Evolutionary conservation across 2,888 invertebrate species (phyloP).

Genomic region (Aphidoletes aphidimyza): DNA sequence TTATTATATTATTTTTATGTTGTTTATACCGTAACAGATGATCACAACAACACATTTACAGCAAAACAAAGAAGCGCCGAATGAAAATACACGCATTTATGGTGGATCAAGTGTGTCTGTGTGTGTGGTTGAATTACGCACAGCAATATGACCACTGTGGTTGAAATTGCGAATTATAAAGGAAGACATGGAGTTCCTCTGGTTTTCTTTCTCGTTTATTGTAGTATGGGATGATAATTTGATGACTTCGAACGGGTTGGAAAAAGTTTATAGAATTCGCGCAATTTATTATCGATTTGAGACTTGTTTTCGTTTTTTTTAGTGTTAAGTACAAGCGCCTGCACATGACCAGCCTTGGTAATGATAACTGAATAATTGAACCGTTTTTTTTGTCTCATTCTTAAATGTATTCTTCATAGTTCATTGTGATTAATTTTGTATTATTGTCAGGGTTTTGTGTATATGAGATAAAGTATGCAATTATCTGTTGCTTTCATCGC

Average conservation of each 20-base stretch:
- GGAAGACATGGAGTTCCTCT: not conserved
- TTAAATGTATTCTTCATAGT: not conserved
- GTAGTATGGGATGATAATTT: not conserved
- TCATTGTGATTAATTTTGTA: slow-evolving; percentile 18
- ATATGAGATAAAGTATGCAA: not conserved
- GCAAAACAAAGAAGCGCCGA: slow-evolving; percentile 50
- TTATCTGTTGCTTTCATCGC: not conserved
- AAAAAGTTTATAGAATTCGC: slow-evolving; percentile 2
- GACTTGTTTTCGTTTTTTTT: not conserved
- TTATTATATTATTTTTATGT: slow-evolving; percentile 7
- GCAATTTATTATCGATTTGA: slow-evolving; percentile 9
- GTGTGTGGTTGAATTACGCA: slow-evolving; percentile 3
- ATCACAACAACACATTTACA: slow-evolving; percentile 45
- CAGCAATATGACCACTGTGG: not conserved
- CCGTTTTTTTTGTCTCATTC: too few species aligned
- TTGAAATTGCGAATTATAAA: not conserved
- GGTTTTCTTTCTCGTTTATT: not conserved
- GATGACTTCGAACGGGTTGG: not conserved
- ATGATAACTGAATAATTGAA: not conserved
- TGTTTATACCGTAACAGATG: slow-evolving; percentile 51
- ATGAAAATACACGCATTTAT: not conserved
- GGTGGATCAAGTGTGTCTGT: too few species aligned
- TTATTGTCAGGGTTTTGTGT: not conserved
- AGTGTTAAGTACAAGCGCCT: not conserved
- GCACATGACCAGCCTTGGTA: not conserved